Evolutionary conservation across 2,113 vertebrate species (phyloP).

Genomic region (Puffinus mauretanicus): DNA sequence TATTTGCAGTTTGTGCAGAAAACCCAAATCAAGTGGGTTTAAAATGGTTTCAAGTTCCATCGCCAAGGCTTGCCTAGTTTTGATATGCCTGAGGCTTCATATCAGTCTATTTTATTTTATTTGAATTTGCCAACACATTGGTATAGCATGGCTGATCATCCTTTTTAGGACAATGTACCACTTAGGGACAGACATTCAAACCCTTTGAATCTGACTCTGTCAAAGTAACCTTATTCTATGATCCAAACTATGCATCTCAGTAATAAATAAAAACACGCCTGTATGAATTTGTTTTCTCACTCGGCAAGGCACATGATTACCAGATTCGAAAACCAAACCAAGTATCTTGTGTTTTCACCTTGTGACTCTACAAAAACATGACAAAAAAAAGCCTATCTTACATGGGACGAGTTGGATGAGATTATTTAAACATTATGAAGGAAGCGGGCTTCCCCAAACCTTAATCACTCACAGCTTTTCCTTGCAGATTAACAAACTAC

Average conservation of each 20-base stretch:
- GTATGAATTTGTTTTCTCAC: neutral
- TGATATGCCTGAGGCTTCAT: fast-evolving
- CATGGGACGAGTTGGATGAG: neutral
- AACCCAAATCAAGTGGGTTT: neutral
- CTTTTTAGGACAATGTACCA: neutral
- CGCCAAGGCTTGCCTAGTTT: neutral
- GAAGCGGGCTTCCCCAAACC: neutral
- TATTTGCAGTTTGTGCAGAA: neutral
- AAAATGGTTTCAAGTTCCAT: neutral
- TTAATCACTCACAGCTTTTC: neutral
- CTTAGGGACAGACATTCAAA: neutral
- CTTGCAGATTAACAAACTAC: neutral
- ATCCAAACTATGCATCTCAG: neutral
- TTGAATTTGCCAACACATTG: neutral
- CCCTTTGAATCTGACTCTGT: neutral
- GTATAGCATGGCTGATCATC: neutral
- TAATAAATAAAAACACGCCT: neutral
- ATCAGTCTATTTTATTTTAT: neutral
- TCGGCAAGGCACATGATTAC: neutral
- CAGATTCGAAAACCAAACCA: neutral
- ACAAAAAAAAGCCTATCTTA: neutral
- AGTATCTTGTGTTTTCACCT: neutral
- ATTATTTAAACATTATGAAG: neutral
- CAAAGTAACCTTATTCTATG: neutral
- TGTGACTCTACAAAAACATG: neutral